Percentiles rank a stretch among this genome's conserved stretches.
Conservation (phyloP, 2,888 invertebrate species). For the Tricholauxania praeusta region DNA sequence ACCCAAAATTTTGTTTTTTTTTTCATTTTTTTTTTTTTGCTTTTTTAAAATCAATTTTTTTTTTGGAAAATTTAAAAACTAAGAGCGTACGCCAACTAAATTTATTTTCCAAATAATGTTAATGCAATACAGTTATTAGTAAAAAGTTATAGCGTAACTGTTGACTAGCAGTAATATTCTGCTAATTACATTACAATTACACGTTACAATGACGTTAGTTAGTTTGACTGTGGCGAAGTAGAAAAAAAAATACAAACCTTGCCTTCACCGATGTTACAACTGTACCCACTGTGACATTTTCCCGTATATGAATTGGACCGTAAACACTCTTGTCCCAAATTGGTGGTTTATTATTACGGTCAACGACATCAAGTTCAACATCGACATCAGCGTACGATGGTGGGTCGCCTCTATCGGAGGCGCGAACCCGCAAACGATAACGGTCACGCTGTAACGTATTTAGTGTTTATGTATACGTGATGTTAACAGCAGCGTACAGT, state of each 20-base stretch:
- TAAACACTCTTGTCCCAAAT: conserved; percentile 95
- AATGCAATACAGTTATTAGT: no score
- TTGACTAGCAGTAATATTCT: conserved; percentile 9
- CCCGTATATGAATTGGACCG: conserved; percentile 97
- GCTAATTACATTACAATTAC: no score
- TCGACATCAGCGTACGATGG: conserved; percentile 95
- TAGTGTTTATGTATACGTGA: not conserved
- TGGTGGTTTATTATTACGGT: conserved; percentile 98
- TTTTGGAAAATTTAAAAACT: no score
- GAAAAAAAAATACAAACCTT: conserved; percentile 85
- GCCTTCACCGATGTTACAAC: conserved; percentile 98
- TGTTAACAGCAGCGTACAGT: not conserved
- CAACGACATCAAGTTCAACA: conserved; percentile 98
- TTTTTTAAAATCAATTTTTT: no score
- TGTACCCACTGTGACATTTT: conserved; percentile 99
- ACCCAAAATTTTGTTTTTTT: no score
- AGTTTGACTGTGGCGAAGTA: conserved; percentile 13
- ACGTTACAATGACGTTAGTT: not conserved
- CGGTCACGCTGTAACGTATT: conserved; percentile 82
- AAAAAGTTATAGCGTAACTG: not conserved
- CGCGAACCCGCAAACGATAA: conserved; percentile 96
- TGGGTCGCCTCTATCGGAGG: conserved; percentile 94
- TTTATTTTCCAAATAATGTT: no score
- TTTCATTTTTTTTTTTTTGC: no score
- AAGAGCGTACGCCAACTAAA: no score